Evolutionary conservation across 2,888 invertebrate species (phyloP).

Genomic region (Plemyria rubiginata): DNA sequence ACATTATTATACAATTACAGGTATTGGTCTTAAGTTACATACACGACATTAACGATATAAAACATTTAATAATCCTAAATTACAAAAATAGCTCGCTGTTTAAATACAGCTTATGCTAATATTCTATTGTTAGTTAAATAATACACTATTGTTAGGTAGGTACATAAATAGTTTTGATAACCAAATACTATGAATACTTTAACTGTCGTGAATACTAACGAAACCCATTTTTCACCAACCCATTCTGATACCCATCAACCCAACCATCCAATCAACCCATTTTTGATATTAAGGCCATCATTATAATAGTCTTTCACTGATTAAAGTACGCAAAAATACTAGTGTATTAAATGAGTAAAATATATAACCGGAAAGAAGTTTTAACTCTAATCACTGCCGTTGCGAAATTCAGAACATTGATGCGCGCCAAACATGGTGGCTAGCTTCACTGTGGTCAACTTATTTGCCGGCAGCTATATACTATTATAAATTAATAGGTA

Average conservation of each 20-base stretch:
- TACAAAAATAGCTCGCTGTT: constrained; percentile 74
- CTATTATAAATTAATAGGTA: background rate
- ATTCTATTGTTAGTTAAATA: constrained; percentile 41
- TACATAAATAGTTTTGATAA: constrained; percentile 23
- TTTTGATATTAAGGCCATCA: no score
- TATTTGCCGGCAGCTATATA: background rate
- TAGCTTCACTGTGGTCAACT: background rate
- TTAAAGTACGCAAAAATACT: background rate
- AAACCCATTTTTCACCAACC: background rate
- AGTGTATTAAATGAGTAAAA: background rate
- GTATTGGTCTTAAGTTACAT: constrained; percentile 25
- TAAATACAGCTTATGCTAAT: constrained; percentile 51
- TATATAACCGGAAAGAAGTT: background rate
- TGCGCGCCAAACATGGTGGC: background rate
- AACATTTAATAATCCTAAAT: constrained; percentile 57
- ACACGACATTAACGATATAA: constrained; percentile 59
- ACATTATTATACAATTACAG: constrained; percentile 6
- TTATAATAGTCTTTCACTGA: background rate
- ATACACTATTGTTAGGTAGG: constrained; percentile 25
- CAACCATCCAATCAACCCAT: no score
- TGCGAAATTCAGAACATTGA: background rate
- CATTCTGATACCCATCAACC: no score
- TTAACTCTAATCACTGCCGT: background rate
- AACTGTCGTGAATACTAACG: background rate
- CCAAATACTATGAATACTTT: constrained; percentile 5